phyloP scores from a whole-genome alignment of 92 coral and sea anemone species.

The Isaurus tuberculatus region DNA sequence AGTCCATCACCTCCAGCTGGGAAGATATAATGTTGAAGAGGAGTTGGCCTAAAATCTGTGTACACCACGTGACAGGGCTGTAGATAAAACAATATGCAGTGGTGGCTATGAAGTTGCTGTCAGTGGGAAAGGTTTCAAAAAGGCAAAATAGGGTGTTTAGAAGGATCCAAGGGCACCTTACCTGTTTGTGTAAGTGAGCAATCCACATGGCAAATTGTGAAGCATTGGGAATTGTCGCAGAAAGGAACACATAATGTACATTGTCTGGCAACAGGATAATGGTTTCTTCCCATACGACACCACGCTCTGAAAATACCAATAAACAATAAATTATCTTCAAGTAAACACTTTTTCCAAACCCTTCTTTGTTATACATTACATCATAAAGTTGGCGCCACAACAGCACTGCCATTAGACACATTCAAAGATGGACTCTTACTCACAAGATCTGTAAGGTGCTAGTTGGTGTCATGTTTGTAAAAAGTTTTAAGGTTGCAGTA shows the following conservation, averaged over 20 bases:
- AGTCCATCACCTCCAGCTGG: conserved; percentile 99
- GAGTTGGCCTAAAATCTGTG: conserved; percentile 98
- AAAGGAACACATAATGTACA: conserved; percentile 96
- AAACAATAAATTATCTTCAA: neutral
- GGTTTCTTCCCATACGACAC: conserved; percentile 99
- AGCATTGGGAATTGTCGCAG: conserved; percentile 98
- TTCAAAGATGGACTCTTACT: no score
- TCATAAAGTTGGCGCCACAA: no score
- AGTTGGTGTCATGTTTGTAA: no score
- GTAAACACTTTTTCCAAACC: neutral
- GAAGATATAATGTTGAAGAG: conserved; percentile 94
- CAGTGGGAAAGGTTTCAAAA: neutral
- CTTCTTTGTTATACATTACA: no score
- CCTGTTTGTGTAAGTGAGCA: conserved; percentile 97
- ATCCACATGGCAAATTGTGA: conserved; percentile 99
- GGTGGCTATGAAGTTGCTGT: no score
- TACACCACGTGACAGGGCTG: conserved; percentile 99
- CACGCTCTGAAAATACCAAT: conserved; percentile 78
- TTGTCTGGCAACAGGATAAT: conserved; percentile 95
- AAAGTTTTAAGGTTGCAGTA: no score
- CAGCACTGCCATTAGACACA: no score
- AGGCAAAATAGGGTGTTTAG: neutral
- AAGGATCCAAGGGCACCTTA: neutral
- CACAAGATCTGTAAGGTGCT: no score
- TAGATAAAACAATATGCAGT: no score